phyloP scores from a whole-genome alignment of 2,888 invertebrate species.

The Rhogogaster chlorosoma region DNA sequence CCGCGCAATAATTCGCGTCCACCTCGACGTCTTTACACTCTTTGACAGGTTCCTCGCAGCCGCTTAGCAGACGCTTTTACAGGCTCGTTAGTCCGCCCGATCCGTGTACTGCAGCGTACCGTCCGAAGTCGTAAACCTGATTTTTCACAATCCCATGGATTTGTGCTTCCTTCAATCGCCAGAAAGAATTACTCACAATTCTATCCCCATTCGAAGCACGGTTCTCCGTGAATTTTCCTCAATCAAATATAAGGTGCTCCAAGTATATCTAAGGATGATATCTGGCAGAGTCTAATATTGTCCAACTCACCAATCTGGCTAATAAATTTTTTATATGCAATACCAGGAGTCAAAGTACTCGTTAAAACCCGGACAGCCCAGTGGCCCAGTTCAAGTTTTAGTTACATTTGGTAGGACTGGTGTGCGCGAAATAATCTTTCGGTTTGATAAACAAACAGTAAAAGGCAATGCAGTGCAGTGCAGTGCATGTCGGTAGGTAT shows the following conservation, averaged over 20 bases:
- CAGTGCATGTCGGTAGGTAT: too few relatives aligned
- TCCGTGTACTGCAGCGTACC: slow-evolving; percentile 33
- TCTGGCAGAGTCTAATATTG: too few relatives aligned
- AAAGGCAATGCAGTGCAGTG: neutral
- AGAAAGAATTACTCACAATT: neutral
- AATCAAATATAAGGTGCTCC: neutral
- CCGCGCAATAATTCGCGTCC: slow-evolving; percentile 51
- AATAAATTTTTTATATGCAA: slow-evolving; percentile 4
- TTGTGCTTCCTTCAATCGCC: slow-evolving; percentile 27
- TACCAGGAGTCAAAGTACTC: slow-evolving; percentile 19
- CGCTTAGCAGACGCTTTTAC: slow-evolving; percentile 48
- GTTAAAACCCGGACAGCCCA: slow-evolving; percentile 16
- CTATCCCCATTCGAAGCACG: neutral
- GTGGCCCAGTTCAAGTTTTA: slow-evolving; percentile 22
- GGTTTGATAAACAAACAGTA: slow-evolving; percentile 35
- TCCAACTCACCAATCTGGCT: neutral
- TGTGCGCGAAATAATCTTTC: neutral
- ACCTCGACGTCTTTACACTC: slow-evolving; percentile 49
- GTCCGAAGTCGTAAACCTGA: slow-evolving; percentile 40
- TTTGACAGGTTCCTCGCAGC: slow-evolving; percentile 49
- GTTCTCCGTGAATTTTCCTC: neutral
- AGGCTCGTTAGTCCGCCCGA: slow-evolving; percentile 48
- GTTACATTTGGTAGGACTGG: neutral
- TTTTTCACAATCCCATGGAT: slow-evolving; percentile 31
- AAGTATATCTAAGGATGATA: neutral